Conservation (phyloP, 2,113 vertebrate species). For the Melanerpes formicivorus region DNA sequence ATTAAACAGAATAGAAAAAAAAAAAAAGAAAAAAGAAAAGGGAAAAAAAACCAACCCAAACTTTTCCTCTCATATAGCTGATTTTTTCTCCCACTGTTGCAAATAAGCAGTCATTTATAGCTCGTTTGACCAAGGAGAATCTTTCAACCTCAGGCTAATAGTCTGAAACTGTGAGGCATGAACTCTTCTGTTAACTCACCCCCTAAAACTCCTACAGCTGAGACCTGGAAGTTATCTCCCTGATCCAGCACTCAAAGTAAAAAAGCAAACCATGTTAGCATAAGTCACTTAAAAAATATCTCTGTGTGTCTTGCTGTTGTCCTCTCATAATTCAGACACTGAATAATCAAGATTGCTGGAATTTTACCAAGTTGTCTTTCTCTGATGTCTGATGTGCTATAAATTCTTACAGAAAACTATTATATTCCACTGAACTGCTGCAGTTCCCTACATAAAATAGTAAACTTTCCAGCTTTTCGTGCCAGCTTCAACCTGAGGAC, state of each 20-base stretch:
- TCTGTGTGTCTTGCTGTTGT: constrained; percentile 42
- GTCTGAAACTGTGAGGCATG: not conserved
- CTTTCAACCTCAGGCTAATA: not conserved
- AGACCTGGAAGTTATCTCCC: not conserved
- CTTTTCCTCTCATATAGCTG: not conserved
- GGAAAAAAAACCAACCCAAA: too few relatives aligned
- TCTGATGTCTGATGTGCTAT: not conserved
- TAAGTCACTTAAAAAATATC: constrained; percentile 59
- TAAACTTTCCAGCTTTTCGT: constrained; percentile 62
- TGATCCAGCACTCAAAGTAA: constrained; percentile 18
- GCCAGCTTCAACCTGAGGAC: constrained; percentile 55
- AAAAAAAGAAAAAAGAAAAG: not conserved
- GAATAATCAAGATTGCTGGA: constrained; percentile 39
- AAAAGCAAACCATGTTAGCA: constrained; percentile 29
- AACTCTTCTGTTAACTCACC: not conserved
- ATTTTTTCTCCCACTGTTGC: not conserved
- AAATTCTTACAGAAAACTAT: constrained; percentile 65
- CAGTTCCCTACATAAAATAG: constrained; percentile 57
- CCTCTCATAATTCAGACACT: constrained; percentile 20
- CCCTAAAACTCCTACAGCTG: not conserved
- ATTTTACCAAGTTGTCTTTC: constrained; percentile 49
- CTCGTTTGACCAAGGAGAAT: not conserved
- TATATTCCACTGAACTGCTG: constrained; percentile 47
- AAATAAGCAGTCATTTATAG: not conserved
- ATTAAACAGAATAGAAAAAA: not conserved